Evolutionary conservation across 1,140 invertebrate genomes (phyloP).

Genomic region (Wiebesia pumilae): DNA sequence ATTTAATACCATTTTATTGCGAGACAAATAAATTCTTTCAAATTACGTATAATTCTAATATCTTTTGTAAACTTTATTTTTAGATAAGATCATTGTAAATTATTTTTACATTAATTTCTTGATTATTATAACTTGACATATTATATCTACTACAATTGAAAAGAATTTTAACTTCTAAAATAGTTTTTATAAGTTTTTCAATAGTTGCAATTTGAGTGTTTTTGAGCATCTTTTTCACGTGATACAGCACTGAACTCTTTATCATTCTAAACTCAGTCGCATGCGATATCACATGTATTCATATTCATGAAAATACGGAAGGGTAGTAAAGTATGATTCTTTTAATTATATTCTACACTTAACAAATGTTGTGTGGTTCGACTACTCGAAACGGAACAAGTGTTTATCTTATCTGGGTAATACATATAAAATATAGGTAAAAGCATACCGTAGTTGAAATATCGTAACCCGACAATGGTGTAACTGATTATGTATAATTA

Average conservation of each 20-base stretch:
- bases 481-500: background rate
- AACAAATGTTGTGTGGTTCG: background rate
- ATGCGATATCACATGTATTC: background rate
- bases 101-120: background rate
- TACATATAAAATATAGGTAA: background rate
- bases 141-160: no score
- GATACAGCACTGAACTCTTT: background rate
- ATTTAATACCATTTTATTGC: no score
- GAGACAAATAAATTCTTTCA: no score
- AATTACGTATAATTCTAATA: no score
- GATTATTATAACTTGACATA: background rate
- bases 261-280: background rate
- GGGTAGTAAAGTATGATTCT: background rate
- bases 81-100: no score
- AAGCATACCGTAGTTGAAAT: background rate
- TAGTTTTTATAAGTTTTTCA: no score
- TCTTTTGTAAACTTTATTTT: no score
- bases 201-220: no score
- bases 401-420: background rate
- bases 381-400: background rate
- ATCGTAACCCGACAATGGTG: background rate
- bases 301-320: background rate
- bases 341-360: background rate
- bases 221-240: no score
- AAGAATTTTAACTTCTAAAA: no score